phyloP scores from a whole-genome alignment of 1,140 invertebrate species.

The Acromyrmex echinatior region DNA sequence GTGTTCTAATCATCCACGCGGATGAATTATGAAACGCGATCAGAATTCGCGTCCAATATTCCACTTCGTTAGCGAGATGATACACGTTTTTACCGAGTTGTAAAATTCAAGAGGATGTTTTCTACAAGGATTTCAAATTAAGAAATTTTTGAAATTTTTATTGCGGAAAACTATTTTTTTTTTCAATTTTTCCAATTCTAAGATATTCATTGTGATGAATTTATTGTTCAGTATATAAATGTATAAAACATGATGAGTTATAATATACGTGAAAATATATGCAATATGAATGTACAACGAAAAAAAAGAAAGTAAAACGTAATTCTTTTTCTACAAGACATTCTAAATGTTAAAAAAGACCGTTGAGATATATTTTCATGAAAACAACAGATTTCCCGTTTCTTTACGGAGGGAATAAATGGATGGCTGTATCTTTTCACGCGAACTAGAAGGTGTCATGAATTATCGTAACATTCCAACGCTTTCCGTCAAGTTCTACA shows the following conservation, averaged over 20 bases:
- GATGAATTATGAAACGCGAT: conserved; percentile 53
- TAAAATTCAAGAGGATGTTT: conserved; percentile 46
- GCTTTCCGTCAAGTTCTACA: conserved; percentile 52
- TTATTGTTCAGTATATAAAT: background rate
- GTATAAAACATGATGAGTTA: background rate
- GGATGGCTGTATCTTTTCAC: conserved; percentile 41
- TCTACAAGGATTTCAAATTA: conserved; percentile 14
- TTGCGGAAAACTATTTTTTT: conserved; percentile 14
- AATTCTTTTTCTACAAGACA: background rate
- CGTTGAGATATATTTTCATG: conserved; percentile 32
- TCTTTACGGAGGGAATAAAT: conserved; percentile 37
- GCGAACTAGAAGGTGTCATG: conserved; percentile 41
- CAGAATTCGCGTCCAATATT: conserved; percentile 41
- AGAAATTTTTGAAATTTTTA: background rate
- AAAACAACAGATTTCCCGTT: conserved; percentile 46
- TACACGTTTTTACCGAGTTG: conserved; percentile 10
- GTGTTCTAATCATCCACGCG: conserved; percentile 29
- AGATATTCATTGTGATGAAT: background rate
- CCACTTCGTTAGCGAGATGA: conserved; percentile 39
- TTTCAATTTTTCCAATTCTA: background rate
- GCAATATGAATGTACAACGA: too few relatives aligned
- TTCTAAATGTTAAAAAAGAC: conserved; percentile 8
- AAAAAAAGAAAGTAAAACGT: background rate
- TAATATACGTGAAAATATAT: background rate
- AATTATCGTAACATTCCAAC: conserved; percentile 54